These are phyloP conservation scores for Puma concolor DNA, from an alignment of 2,113 vertebrate species.

Conservation along the genomic window DNA sequence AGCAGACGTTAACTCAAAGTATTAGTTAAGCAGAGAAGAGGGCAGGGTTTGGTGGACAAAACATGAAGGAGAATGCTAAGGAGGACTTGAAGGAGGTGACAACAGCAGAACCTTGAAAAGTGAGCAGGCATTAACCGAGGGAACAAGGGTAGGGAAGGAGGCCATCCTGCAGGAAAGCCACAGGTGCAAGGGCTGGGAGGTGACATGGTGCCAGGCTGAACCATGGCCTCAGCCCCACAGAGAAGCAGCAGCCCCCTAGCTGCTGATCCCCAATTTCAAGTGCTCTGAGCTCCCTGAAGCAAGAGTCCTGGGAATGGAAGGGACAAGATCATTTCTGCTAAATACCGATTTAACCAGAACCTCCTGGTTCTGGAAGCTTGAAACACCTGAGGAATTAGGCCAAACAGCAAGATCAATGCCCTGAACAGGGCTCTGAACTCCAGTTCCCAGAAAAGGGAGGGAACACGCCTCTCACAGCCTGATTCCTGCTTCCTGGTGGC, in stretches of 20 bases:
- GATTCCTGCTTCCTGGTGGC: constrained; percentile 20
- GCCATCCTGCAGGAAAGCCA: not conserved
- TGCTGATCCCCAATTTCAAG: not conserved
- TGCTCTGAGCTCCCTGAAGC: not conserved
- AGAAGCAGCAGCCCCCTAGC: not conserved
- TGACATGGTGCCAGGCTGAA: not conserved
- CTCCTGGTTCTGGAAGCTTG: not conserved
- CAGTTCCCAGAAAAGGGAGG: constrained; percentile 30
- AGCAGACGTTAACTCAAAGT: not conserved
- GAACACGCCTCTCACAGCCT: not conserved
- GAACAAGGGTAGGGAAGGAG: not conserved
- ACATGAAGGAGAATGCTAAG: not conserved
- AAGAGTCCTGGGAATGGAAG: constrained; percentile 1
- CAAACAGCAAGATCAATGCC: not conserved
- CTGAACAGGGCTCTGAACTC: not conserved
- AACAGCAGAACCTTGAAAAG: not conserved
- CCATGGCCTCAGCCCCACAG: not conserved
- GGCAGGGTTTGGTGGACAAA: not conserved
- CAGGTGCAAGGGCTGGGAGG: not conserved
- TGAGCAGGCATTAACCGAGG: not conserved
- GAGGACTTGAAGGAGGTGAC: not conserved
- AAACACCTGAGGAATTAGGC: not conserved
- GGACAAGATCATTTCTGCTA: not conserved
- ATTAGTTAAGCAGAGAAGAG: not conserved
- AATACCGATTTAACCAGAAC: not conserved